Conservation (phyloP, 2,888 invertebrate genomes). For the Cephonodes hylas region DNA sequence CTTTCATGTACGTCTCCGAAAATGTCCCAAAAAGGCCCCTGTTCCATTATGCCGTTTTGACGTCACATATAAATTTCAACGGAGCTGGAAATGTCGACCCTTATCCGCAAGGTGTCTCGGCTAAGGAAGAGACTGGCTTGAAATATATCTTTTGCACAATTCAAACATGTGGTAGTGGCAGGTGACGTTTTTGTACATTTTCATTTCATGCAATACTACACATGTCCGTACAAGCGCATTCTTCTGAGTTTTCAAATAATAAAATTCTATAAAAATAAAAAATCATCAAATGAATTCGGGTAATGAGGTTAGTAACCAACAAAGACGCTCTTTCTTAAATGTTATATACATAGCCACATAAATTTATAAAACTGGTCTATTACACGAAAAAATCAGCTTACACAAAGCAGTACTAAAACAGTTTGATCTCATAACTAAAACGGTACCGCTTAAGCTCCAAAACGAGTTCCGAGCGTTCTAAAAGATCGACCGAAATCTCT, state of each 20-base stretch:
- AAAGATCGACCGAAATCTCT: not conserved
- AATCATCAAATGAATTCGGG: too few species aligned
- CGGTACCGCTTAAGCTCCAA: not conserved
- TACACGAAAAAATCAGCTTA: too few species aligned
- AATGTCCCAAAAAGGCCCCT: conserved; percentile 15
- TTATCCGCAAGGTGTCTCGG: conserved; percentile 46
- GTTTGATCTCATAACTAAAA: not conserved
- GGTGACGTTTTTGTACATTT: not conserved
- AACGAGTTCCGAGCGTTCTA: not conserved
- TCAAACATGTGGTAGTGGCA: not conserved
- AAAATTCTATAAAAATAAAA: too few species aligned
- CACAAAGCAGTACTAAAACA: too few species aligned
- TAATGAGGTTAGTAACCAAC: too few species aligned
- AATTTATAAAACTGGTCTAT: too few species aligned
- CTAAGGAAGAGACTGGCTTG: conserved; percentile 24
- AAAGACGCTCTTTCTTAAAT: too few species aligned
- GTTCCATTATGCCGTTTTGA: conserved; percentile 43
- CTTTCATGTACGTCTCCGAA: conserved; percentile 21
- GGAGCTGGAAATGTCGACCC: conserved; percentile 43
- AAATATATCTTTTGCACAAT: not conserved
- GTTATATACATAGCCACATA: too few species aligned
- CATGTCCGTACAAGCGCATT: too few species aligned
- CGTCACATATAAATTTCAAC: conserved; percentile 55
- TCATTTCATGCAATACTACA: too few species aligned
- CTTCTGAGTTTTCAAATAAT: too few species aligned